Conservation (phyloP, 1,140 invertebrate species). For the Maconellicoccus hirsutus region DNA sequence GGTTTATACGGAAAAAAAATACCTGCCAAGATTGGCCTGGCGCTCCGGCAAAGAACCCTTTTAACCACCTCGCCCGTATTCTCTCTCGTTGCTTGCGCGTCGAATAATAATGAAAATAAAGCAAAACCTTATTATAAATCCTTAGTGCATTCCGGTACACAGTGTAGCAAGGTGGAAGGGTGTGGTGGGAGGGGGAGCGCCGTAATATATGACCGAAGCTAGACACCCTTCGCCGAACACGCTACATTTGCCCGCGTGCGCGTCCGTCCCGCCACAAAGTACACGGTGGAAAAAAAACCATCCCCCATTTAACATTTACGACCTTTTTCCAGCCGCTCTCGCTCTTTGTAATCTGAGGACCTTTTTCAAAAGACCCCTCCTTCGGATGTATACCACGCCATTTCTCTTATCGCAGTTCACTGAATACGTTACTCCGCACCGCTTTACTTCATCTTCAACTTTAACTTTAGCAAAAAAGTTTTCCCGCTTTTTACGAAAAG, state of each 20-base stretch:
- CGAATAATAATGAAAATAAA: conserved; percentile 18
- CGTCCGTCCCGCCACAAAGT: neutral
- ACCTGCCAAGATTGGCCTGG: neutral
- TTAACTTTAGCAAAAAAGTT: conserved; percentile 17
- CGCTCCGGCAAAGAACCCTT: no score
- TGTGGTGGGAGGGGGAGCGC: neutral
- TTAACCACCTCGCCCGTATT: neutral
- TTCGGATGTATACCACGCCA: neutral
- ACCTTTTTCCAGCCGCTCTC: conserved; percentile 14
- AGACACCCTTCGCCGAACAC: neutral
- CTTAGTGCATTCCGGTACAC: conserved; percentile 7
- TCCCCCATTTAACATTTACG: conserved; percentile 15
- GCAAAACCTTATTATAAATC: conserved; percentile 21
- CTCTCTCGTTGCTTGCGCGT: neutral
- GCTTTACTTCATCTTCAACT: conserved; percentile 13
- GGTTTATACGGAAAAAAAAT: neutral
- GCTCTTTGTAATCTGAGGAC: neutral
- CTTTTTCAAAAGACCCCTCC: conserved; percentile 18
- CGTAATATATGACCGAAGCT: conserved; percentile 20
- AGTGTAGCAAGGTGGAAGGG: no score
- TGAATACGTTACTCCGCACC: conserved; percentile 11
- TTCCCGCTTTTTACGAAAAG: conserved; percentile 22
- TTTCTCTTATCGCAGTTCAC: conserved; percentile 17
- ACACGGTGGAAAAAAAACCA: neutral
- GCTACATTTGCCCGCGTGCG: no score